Conservation (phyloP, 2,113 vertebrate genomes). For the Petrocephalus zakoni region DNA sequence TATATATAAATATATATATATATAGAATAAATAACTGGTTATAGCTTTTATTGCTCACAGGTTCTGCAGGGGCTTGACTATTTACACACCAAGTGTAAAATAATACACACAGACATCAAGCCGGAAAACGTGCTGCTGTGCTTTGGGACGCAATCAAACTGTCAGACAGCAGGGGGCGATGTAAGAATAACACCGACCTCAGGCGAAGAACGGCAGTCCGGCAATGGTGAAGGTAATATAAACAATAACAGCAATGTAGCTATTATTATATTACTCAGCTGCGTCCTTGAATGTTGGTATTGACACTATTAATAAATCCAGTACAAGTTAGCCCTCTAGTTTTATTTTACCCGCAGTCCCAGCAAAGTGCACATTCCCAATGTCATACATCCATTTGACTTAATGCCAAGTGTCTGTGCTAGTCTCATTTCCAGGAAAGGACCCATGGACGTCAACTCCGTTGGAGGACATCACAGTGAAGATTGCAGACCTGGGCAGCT, state of each 20-base stretch:
- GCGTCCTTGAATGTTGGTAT: not conserved
- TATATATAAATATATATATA: not conserved
- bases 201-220: slow-evolving; percentile 19
- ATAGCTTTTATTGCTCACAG: slow-evolving; percentile 44
- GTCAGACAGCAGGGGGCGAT: slow-evolving; percentile 37
- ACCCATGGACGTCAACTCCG: slow-evolving; percentile 10
- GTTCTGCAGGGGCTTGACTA: slow-evolving; percentile 74
- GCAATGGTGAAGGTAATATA: slow-evolving; percentile 28
- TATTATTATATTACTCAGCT: not conserved
- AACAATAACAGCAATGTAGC: not conserved
- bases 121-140: slow-evolving; percentile 73
- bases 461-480: slow-evolving; percentile 65
- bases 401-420: not conserved
- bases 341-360: not conserved
- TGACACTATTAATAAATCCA: not conserved
- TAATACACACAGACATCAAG: slow-evolving; percentile 81
- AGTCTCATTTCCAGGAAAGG: not conserved
- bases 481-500: slow-evolving; percentile 80
- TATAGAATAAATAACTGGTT: not conserved
- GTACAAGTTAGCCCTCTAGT: not conserved
- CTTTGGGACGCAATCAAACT: slow-evolving; percentile 42
- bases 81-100: slow-evolving; percentile 69
- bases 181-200: not conserved
- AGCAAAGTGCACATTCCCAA: not conserved
- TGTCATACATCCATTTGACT: not conserved